Evolutionary conservation across 1,140 invertebrate genomes (phyloP).

Genomic region (Drosophila suzukii): DNA sequence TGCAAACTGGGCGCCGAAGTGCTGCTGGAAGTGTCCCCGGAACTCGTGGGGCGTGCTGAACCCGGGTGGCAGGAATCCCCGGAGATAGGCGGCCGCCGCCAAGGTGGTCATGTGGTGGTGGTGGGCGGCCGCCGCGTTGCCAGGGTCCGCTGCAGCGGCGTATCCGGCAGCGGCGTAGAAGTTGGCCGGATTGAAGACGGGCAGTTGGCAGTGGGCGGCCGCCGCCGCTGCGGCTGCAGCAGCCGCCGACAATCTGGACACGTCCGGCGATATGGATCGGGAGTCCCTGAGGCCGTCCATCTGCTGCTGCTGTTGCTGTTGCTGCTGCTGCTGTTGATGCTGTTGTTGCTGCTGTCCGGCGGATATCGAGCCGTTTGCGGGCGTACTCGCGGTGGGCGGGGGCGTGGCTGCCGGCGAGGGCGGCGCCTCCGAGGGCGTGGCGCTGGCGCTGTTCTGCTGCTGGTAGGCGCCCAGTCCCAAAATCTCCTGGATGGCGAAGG

Average conservation of each 20-base stretch:
- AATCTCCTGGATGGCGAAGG: constrained; percentile 96
- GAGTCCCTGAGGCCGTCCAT: constrained; percentile 54
- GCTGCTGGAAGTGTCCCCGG: constrained; percentile 82
- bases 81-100: constrained; percentile 78
- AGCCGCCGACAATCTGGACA: constrained; percentile 72
- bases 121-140: constrained; percentile 74
- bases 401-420: constrained; percentile 68
- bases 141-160: constrained; percentile 70
- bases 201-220: constrained; percentile 80
- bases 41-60: constrained; percentile 83
- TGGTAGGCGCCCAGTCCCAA: constrained; percentile 88
- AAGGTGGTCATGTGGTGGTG: constrained; percentile 83
- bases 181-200: constrained; percentile 83
- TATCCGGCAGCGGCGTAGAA: constrained; percentile 83
- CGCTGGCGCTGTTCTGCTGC: constrained; percentile 57
- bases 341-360: constrained; percentile 35
- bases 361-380: constrained; percentile 46
- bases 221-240: constrained; percentile 78
- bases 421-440: constrained; percentile 67
- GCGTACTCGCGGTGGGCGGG: constrained; percentile 63
- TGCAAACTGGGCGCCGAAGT: constrained; percentile 80
- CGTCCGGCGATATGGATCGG: constrained; percentile 78
- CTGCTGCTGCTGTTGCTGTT: constrained; percentile 30
- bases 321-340: constrained; percentile 43
- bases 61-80: constrained; percentile 82